Base-by-base conservation (phyloP, 2,888 invertebrate genomes). In the Chalcis sispes region DNA sequence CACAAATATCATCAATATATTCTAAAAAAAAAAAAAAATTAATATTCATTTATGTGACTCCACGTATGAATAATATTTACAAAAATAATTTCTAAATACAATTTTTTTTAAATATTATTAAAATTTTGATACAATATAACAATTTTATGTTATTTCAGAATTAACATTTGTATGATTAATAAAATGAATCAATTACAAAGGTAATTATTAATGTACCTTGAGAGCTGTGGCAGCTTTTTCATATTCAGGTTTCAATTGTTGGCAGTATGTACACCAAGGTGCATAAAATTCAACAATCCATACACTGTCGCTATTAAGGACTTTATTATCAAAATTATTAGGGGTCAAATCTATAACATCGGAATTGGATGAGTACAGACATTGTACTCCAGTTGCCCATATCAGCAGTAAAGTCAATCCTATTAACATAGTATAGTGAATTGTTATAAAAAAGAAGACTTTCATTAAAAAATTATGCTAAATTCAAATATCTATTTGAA, bases 201-300 rank as follows among this genome's bases (percentile, higher is more conserved):
- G 2, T 42, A 42, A 42, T 13, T 5, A 36, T 25, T 54, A 50
- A 40, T 20, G 5, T 90, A 95, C 96, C 92, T 97, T 98, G 0
- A 99, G 90, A 0, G 97, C 98, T 80, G 92, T 93, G 1, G 99
- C 98, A 65, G 96, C 94, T 90, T 98, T 98, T 78, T 95, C 93
- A 90, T 98, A 99, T 87, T 98, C 98, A 1, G 98, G 95, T 54
- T 94, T 96, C 54, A 99, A 90, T 77, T 92, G 92, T 88, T 98
- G 94, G 89, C 99, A 96, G 86, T 96, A 96, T 13, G 96, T 96
- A 89, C 96, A 98, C 98, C 98, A 99, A 0, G 98, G 98, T 0
- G 99, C 98, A 89, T 92, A 98, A 89, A 97, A 98, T 86, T 99
- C 98, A 0, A 99, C 96, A 74, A 99, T 90, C 98, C 98, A 99